Conservation (phyloP, 2,888 invertebrate species). For the Orthosia gothica region DNA sequence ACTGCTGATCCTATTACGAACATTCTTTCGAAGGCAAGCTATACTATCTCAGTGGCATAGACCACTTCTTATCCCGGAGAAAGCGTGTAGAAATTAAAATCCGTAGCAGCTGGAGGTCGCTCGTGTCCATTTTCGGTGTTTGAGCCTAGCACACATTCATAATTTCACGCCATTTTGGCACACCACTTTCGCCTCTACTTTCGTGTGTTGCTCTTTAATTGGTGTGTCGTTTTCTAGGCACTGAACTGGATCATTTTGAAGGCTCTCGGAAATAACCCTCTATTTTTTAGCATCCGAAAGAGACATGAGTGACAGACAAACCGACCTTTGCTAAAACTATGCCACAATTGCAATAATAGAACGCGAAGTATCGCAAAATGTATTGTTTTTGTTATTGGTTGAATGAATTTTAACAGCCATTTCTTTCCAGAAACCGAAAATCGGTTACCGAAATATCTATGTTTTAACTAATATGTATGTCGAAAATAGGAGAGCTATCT, state of each 20-base stretch:
- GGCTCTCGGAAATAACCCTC: neutral
- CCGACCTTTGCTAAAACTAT: neutral
- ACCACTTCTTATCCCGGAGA: too few relatives aligned
- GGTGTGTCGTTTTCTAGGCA: constrained; percentile 27
- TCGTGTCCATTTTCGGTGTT: constrained; percentile 19
- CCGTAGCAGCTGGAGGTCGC: neutral
- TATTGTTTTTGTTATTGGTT: too few relatives aligned
- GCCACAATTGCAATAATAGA: too few relatives aligned
- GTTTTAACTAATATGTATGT: too few relatives aligned
- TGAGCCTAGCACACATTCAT: constrained; percentile 29
- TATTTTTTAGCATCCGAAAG: neutral
- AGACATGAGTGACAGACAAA: neutral
- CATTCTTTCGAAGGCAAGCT: too few relatives aligned
- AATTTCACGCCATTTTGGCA: constrained; percentile 50
- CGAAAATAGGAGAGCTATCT: too few relatives aligned
- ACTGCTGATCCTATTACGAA: too few relatives aligned
- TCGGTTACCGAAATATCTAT: too few relatives aligned
- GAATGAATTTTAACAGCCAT: too few relatives aligned
- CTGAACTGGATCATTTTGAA: constrained; percentile 26
- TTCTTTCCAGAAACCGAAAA: too few relatives aligned
- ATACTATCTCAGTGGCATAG: too few relatives aligned
- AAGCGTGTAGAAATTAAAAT: neutral
- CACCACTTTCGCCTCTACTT: constrained; percentile 53
- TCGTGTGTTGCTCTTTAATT: constrained; percentile 41
- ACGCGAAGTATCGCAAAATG: too few relatives aligned